phyloP scores from a whole-genome alignment of 2,113 vertebrate genomes.

The Lepus europaeus region DNA sequence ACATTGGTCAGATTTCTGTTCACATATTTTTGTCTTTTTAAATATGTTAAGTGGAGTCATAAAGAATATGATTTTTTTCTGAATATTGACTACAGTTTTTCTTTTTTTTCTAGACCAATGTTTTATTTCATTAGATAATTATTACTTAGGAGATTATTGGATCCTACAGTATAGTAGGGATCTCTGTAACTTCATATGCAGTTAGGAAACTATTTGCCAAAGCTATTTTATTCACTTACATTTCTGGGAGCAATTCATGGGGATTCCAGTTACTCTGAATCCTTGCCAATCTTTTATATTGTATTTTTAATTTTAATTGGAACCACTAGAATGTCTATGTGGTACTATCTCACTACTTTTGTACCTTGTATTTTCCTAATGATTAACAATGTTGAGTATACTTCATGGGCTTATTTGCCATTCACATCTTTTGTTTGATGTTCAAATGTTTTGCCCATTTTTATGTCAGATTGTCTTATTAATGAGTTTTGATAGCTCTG shows the following conservation, averaged over 20 bases:
- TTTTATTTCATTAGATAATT: neutral
- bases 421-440: neutral
- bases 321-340: neutral
- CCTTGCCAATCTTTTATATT: neutral
- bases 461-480: neutral
- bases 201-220: neutral
- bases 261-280: neutral
- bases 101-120: neutral
- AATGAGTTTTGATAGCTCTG: neutral
- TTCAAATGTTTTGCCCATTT: slow-evolving; percentile 12
- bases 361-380: neutral
- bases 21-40: neutral
- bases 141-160: neutral
- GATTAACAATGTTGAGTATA: neutral
- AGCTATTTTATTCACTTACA: neutral
- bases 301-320: neutral
- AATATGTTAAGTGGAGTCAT: neutral
- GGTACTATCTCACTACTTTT: neutral
- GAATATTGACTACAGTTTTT: too few species aligned
- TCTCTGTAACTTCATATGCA: neutral
- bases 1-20: neutral
- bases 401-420: neutral
- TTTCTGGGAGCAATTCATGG: neutral
- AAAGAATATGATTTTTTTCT: neutral
- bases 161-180: neutral